Percentiles rank a stretch among this genome's conserved stretches.
Conservation (phyloP, 2,888 invertebrate genomes). For the Epinotia nisella region DNA sequence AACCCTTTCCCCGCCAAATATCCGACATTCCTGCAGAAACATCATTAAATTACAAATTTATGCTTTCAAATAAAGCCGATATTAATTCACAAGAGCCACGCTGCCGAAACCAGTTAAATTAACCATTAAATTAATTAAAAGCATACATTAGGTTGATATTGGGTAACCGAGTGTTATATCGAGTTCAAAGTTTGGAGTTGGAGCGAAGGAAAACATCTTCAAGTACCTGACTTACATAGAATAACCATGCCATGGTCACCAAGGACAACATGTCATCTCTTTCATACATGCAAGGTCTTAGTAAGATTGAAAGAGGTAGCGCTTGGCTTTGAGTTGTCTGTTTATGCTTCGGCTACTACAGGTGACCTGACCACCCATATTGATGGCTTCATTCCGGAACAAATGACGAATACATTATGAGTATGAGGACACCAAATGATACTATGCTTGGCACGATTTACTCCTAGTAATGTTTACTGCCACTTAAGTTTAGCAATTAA, state of each 20-base stretch:
- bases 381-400: too few relatives aligned
- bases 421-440: too few relatives aligned
- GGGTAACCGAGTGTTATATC: conserved; percentile 5
- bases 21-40: conserved; percentile 22
- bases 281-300: background rate
- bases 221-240: background rate
- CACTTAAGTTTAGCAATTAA: too few relatives aligned
- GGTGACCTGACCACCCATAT: too few relatives aligned
- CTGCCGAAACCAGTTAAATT: conserved; percentile 43
- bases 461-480: too few relatives aligned
- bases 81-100: conserved; percentile 25
- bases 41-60: conserved; percentile 36
- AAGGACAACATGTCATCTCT: background rate
- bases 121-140: conserved; percentile 47
- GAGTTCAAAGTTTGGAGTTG: conserved; percentile 25
- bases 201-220: conserved; percentile 16
- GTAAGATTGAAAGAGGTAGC: background rate
- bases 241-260: background rate
- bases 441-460: too few relatives aligned
- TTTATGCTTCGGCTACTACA: background rate
- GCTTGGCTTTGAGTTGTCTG: background rate
- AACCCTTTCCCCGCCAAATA: conserved; percentile 6
- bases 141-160: conserved; percentile 39
- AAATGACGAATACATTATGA: too few relatives aligned
- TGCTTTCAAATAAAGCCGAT: conserved; percentile 30